Percentiles rank a stretch among this genome's conserved stretches.
These are phyloP conservation scores for Allenopithecus nigroviridis DNA, from an alignment of 2,797 vertebrate genomes.

Conservation along the genomic window DNA sequence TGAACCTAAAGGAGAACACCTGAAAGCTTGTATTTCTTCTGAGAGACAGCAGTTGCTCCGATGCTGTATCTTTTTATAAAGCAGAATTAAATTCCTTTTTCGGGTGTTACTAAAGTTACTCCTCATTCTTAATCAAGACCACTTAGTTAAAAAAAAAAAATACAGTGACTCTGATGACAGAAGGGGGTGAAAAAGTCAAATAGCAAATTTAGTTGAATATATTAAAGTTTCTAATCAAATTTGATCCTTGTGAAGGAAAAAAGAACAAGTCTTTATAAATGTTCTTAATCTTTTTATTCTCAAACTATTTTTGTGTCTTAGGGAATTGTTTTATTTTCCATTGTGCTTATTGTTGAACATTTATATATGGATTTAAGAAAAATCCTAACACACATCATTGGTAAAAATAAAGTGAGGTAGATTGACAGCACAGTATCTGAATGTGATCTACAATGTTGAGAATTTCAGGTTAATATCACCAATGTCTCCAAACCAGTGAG, in stretches of 20 bases:
- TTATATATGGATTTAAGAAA: neutral
- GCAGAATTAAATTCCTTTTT: neutral
- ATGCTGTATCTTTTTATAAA: neutral
- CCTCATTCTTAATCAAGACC: slow-evolving; percentile 1
- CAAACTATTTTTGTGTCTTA: neutral
- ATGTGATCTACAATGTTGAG: neutral
- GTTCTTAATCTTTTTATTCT: neutral
- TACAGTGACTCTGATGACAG: neutral
- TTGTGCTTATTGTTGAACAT: neutral
- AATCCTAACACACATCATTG: neutral
- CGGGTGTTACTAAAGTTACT: neutral
- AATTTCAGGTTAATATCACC: neutral
- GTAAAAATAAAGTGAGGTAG: neutral
- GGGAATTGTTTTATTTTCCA: neutral
- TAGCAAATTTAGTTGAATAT: neutral
- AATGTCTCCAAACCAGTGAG: neutral
- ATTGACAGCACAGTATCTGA: neutral
- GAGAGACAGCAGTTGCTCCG: neutral
- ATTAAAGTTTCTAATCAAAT: slow-evolving; percentile 5
- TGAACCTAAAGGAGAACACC: neutral
- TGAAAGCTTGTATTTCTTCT: neutral
- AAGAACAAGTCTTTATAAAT: neutral
- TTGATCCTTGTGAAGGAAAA: neutral
- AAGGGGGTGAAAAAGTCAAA: neutral
- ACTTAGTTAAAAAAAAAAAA: neutral